Conservation (phyloP, 92 coral and sea anemone species). For the Porites cylindrica region DNA sequence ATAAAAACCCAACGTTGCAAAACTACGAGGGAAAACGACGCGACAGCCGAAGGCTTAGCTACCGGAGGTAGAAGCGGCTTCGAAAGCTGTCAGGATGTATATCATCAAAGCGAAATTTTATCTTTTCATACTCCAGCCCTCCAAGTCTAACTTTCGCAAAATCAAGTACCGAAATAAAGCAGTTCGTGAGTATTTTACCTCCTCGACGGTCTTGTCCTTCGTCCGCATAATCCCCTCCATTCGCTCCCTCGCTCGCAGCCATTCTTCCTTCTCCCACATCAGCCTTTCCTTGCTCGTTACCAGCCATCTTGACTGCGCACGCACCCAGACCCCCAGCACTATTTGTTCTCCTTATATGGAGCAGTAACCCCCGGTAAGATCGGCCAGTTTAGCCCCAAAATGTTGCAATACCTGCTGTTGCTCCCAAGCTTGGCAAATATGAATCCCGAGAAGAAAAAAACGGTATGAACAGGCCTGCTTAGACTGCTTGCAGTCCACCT, state of each 20-base stretch:
- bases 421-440: no score
- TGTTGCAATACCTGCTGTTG: no score
- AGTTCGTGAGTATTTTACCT: constrained; percentile 48
- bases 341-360: constrained; percentile 50
- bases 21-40: neutral
- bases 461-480: no score
- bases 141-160: constrained; percentile 60
- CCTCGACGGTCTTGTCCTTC: constrained; percentile 90
- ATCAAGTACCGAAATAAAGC: constrained; percentile 17
- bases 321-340: constrained; percentile 86
- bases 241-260: constrained; percentile 95
- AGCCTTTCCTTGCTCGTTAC: constrained; percentile 76
- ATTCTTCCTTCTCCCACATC: constrained; percentile 90
- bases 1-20: constrained; percentile 38
- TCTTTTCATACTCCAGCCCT: constrained; percentile 49
- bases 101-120: constrained; percentile 62
- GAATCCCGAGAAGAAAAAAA: no score
- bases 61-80: constrained; percentile 67
- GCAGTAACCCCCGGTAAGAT: constrained; percentile 45
- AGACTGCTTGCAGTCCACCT: no score
- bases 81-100: constrained; percentile 74
- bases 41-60: constrained; percentile 30
- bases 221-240: constrained; percentile 93
- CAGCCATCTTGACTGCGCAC: constrained; percentile 95
- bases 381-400: neutral